phyloP scores from a whole-genome alignment of 1,140 invertebrate genomes.

The Bathynomus jamesi region DNA sequence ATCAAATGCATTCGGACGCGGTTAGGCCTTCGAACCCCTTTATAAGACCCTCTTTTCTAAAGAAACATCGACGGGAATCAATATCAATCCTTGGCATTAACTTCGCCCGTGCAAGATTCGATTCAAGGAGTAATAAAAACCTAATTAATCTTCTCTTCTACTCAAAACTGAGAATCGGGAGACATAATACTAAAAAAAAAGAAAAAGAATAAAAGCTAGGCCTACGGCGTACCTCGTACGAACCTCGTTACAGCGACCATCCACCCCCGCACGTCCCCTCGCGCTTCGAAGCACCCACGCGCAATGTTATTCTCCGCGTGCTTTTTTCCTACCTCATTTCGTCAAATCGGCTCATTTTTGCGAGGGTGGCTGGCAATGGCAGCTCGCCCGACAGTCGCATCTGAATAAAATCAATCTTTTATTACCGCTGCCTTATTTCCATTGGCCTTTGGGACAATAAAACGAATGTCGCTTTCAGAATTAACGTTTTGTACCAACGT shows the following conservation, averaged over 20 bases:
- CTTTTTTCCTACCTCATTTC: neutral
- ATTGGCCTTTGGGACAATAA: conserved; percentile 1
- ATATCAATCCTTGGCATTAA: neutral
- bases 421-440: neutral
- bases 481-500: neutral
- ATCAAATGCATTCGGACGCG: neutral
- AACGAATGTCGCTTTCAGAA: neutral
- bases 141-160: neutral
- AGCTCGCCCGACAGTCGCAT: neutral
- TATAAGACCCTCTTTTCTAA: neutral
- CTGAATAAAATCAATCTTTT: conserved; percentile 1
- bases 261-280: neutral
- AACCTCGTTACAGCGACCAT: neutral
- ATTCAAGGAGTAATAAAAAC: neutral
- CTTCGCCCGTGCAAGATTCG: neutral
- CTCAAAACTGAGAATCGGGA: too few species aligned
- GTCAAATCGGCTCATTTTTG: conserved; percentile 1
- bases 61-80: neutral
- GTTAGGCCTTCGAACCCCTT: neutral
- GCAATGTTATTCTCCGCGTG: neutral
- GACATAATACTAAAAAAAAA: too few species aligned
- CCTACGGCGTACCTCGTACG: neutral
- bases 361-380: neutral
- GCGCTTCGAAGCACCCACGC: neutral
- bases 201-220: neutral